Evolutionary conservation across 1,140 invertebrate genomes (phyloP).

Genomic region (Pogonognathellus flavescens): DNA sequence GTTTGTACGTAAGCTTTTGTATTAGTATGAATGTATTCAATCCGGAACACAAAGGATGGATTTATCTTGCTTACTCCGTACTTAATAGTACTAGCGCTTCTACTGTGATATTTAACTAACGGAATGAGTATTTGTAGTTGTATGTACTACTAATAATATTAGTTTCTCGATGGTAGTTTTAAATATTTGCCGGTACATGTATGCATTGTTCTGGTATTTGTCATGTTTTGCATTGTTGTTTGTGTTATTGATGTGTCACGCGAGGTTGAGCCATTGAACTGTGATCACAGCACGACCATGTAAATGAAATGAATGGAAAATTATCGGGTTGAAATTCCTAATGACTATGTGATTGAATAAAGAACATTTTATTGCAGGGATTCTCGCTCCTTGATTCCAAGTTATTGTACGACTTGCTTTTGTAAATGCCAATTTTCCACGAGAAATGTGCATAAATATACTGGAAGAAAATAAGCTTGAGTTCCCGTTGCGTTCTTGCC

Average conservation of each 20-base stretch:
- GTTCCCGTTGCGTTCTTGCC: constrained; percentile 34
- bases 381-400: constrained; percentile 37
- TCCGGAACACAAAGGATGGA: too few species aligned
- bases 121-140: neutral
- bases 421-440: constrained; percentile 39
- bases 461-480: constrained; percentile 29
- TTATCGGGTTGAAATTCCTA: constrained; percentile 46
- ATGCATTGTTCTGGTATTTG: neutral
- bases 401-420: constrained; percentile 21
- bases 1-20: too few species aligned
- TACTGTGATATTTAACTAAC: neutral
- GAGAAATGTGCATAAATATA: constrained; percentile 45
- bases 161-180: neutral
- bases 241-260: neutral
- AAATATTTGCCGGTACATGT: neutral
- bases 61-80: neutral
- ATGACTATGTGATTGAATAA: constrained; percentile 42
- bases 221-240: constrained; percentile 30
- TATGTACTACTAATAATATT: neutral
- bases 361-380: constrained; percentile 41
- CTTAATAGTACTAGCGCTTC: neutral
- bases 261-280: constrained; percentile 2
- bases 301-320: constrained; percentile 46
- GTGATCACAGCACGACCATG: constrained; percentile 28
- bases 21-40: too few species aligned